Evolutionary conservation across 2,113 vertebrate species (phyloP).

Genomic region (Marmota flaviventris): DNA sequence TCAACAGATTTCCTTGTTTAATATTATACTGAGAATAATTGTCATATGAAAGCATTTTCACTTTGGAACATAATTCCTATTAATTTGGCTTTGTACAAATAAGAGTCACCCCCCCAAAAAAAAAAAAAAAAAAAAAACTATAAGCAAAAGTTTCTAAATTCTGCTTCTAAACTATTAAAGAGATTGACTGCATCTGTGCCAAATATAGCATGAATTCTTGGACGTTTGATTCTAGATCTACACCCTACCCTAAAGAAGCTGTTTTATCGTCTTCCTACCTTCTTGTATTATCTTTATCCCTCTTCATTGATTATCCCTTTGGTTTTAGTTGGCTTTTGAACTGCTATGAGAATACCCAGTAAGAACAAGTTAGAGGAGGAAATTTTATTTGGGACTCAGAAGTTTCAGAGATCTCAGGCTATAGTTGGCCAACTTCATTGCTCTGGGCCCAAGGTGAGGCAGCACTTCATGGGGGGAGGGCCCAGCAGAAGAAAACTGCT

Average conservation of each 20-base stretch:
- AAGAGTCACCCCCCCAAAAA: accelerated
- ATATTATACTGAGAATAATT: not conserved
- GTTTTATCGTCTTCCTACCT: not conserved
- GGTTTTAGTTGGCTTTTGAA: not conserved
- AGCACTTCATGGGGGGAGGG: too few species aligned
- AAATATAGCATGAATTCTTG: not conserved
- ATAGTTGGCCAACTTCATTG: too few species aligned
- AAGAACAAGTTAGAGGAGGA: too few species aligned
- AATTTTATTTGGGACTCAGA: too few species aligned
- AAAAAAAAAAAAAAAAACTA: not conserved
- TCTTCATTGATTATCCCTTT: not conserved
- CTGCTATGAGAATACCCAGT: too few species aligned
- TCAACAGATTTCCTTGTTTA: not conserved
- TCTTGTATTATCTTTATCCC: not conserved
- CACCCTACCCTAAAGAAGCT: not conserved
- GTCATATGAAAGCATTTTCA: not conserved
- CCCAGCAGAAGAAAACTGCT: too few species aligned
- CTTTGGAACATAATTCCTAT: not conserved
- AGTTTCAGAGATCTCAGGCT: too few species aligned
- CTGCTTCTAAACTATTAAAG: not conserved
- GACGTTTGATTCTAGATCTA: not conserved
- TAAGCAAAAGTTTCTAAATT: not conserved
- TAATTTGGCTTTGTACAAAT: not conserved
- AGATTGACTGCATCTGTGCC: not conserved
- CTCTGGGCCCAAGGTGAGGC: too few species aligned